Base-by-base conservation (phyloP, 2,113 vertebrate genomes). In the Prochilodus magdalenae region DNA sequence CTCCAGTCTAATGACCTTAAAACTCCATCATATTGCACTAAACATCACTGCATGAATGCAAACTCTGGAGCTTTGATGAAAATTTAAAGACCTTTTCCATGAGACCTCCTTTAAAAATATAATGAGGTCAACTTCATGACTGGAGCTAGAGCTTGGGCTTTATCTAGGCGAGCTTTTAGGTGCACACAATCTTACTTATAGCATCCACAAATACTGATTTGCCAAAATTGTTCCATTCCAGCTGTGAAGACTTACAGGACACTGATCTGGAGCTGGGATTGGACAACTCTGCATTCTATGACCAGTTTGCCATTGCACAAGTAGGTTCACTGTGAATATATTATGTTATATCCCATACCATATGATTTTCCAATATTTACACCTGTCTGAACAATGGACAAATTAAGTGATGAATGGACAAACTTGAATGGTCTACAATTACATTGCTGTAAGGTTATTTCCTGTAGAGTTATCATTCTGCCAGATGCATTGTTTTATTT, bases 241-340 rank as follows among this genome's bases (percentile, higher is more conserved):
- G 98, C 89, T 99, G 98, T 40, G 96, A 99, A 90, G 95, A 97
- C 63, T 89, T 98, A 62, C 98, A 99, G 89, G 95, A 96, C 83
- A 90, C 94, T 14, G 94, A 99, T 90, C 91, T 99, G 87, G 97
- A 99, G 81, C 93, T 99, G 18, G 95, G 95, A 0, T 88, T 97
- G 86, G 93, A 99, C 92, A 99, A 97, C 86, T 98, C 98, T 0
- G 94, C 97, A 83, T 99, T 97, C 91, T 99, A 99, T 0, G 96
- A 98, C 84, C 98, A 99, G 91, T 97, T 99, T 90, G 96, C 96
- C 18, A 94, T 98, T 72, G 96, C 96, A 84, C 97, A 99, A 97
- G 98, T 97, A 88, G 84, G 82, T 81, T 69, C 53, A 4, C 51
- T 70, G 10, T 5, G 26, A 60, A 66, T 57, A 36, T 71, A 36